A percentile compares a stretch with the other conserved stretches of the same genome.
phyloP scores from a whole-genome alignment of 2,888 invertebrate genomes.

The Drosophila setosimentum region DNA sequence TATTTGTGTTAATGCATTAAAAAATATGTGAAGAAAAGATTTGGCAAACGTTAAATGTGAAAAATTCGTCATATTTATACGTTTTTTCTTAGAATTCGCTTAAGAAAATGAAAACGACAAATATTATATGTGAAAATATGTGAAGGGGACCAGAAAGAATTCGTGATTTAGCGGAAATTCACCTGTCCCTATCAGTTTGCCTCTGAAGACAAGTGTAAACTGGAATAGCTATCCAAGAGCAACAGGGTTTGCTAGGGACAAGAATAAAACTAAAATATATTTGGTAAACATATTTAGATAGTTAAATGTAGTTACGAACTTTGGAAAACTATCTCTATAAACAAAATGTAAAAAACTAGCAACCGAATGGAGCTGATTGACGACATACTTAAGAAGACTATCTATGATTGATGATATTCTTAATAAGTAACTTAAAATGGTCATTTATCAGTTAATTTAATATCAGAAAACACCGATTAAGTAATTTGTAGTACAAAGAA shows the following conservation, averaged over 20 bases:
- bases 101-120: conserved; percentile 25
- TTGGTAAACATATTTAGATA: neutral
- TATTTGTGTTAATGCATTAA: conserved; percentile 30
- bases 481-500: too few relatives aligned
- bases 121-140: conserved; percentile 17
- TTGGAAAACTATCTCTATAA: neutral
- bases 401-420: neutral
- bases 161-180: conserved; percentile 27
- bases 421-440: neutral
- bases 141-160: conserved; percentile 3
- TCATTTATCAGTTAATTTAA: too few relatives aligned
- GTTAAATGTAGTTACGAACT: neutral
- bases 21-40: conserved; percentile 21
- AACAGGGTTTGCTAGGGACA: conserved; percentile 1
- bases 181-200: conserved; percentile 49
- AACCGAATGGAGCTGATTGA: neutral
- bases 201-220: neutral
- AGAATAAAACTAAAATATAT: neutral
- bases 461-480: too few relatives aligned
- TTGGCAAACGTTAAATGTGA: conserved; percentile 24
- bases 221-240: conserved; percentile 1
- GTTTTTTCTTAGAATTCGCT: conserved; percentile 45
- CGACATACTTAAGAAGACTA: too few relatives aligned
- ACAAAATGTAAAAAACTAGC: neutral
- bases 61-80: conserved; percentile 47